Percentiles rank a stretch among this genome's conserved stretches.
Evolutionary conservation across 2,888 invertebrate species (phyloP).

Genomic region (Apantesis nais): DNA sequence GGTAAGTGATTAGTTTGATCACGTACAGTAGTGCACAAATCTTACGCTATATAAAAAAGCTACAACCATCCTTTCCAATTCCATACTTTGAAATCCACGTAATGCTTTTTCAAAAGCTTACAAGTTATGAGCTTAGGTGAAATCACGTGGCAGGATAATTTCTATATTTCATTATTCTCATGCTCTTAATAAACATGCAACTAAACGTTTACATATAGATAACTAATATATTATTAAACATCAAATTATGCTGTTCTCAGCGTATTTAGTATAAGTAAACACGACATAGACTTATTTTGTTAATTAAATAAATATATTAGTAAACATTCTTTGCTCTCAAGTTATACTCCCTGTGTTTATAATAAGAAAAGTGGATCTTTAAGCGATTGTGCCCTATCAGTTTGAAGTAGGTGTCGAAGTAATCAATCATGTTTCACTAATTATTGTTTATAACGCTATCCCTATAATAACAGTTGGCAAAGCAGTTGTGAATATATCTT

Average conservation of each 20-base stretch:
- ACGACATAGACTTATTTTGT: conserved; percentile 24
- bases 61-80: not conserved
- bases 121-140: not conserved
- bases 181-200: conserved; percentile 10
- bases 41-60: not conserved
- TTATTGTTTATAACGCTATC: conserved; percentile 8
- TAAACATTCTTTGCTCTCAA: conserved; percentile 22
- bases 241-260: conserved; percentile 17
- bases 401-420: conserved; percentile 22
- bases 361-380: conserved; percentile 12
- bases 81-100: not conserved
- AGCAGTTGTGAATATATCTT: conserved; percentile 7
- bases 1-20: not conserved
- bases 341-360: conserved; percentile 21
- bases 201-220: conserved; percentile 21
- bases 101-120: not conserved
- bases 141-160: not conserved
- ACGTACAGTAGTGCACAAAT: not conserved
- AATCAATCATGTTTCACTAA: conserved; percentile 12
- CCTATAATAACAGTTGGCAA: conserved; percentile 4
- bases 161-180: conserved; percentile 13
- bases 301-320: conserved; percentile 38
- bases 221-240: conserved; percentile 21
- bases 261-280: conserved; percentile 19
- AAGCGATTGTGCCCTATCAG: conserved; percentile 19